Evolutionary conservation across 1,140 invertebrate genomes (phyloP).

Genomic region (Idris sp.): DNA sequence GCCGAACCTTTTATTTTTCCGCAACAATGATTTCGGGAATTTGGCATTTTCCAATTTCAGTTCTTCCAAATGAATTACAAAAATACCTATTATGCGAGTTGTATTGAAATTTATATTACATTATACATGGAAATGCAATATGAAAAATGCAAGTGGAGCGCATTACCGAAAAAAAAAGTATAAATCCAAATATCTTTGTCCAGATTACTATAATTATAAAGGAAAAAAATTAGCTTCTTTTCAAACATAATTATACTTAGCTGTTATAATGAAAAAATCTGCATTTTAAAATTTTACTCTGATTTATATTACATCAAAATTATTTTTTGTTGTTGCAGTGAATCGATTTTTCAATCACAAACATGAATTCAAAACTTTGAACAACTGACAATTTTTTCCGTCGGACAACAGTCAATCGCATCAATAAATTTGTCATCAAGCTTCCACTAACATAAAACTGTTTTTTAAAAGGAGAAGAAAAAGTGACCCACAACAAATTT

Average conservation of each 20-base stretch:
- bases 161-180: no score
- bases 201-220: no score
- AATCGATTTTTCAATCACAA: background rate
- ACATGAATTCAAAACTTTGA: no score
- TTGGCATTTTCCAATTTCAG: conserved; percentile 9
- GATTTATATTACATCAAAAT: no score
- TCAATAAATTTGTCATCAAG: conserved; percentile 20
- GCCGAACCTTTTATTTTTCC: conserved; percentile 29
- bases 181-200: no score
- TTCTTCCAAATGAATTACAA: conserved; percentile 22
- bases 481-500: background rate
- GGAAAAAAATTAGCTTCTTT: no score
- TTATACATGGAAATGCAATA: conserved; percentile 28
- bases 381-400: background rate
- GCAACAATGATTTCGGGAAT: conserved; percentile 36
- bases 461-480: conserved; percentile 5
- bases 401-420: conserved; percentile 1
- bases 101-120: conserved; percentile 34
- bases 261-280: no score
- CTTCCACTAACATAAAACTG: conserved; percentile 7
- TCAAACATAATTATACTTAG: no score
- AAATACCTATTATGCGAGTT: conserved; percentile 17
- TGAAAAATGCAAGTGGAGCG: background rate
- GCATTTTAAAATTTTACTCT: no score
- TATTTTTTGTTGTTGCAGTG: no score